A percentile compares a stretch with the other conserved stretches of the same genome.
These are phyloP conservation scores for Lasius platythorax DNA, from an alignment of 2,888 invertebrate species.

Conservation along the genomic window DNA sequence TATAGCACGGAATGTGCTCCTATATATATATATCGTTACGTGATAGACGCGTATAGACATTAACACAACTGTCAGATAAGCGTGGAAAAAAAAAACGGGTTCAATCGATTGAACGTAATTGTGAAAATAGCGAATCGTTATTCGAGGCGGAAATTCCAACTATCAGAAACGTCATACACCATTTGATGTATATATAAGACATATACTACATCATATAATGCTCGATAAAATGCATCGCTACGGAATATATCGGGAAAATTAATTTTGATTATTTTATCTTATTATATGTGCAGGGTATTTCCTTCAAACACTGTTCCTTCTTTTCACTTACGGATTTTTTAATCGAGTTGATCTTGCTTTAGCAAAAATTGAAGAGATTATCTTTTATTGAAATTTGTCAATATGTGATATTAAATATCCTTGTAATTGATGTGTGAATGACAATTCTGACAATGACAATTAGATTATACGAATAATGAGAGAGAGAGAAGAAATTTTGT, in stretches of 20 bases:
- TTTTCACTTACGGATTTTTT: not conserved
- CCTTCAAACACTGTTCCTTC: not conserved
- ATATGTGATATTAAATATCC: not conserved
- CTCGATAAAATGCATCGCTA: not conserved
- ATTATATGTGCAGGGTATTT: not conserved
- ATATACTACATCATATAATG: not conserved
- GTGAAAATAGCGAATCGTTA: constrained; percentile 1
- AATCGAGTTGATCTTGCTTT: not conserved
- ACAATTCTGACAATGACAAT: not conserved
- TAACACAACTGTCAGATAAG: constrained; percentile 8
- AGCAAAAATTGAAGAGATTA: constrained; percentile 2
- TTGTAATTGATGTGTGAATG: not conserved
- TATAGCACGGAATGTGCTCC: not conserved
- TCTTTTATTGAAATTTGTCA: not conserved
- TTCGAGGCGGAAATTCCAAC: constrained; percentile 38
- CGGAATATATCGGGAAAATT: not conserved
- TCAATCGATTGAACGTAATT: constrained; percentile 31
- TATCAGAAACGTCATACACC: constrained; percentile 29
- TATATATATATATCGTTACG: not conserved
- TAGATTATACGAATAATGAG: not conserved
- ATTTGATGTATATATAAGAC: constrained; percentile 14
- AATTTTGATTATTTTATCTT: constrained; percentile 7
- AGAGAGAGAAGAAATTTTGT: not conserved
- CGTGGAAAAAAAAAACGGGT: constrained; percentile 2
- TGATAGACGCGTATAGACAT: not conserved